Conservation (phyloP, 2,113 vertebrate genomes). For the Montifringilla adamsi region DNA sequence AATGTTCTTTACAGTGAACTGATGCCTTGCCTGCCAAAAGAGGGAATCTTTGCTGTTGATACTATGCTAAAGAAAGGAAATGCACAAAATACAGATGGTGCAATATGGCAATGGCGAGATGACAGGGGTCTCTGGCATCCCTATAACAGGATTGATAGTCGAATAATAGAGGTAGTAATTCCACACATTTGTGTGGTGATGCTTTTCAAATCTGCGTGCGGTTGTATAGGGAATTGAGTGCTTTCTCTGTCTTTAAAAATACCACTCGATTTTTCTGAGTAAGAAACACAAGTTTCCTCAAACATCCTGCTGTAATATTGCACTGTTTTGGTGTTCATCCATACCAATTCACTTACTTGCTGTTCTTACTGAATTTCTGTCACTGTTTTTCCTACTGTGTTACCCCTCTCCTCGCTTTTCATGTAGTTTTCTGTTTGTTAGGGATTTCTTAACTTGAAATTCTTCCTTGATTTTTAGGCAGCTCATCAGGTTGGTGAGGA, state of each 20-base stretch:
- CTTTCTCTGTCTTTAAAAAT: not conserved
- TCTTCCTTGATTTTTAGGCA: slow-evolving; percentile 82
- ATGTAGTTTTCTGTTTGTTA: not conserved
- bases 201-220: not conserved
- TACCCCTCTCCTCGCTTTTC: not conserved
- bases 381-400: not conserved
- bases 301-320: not conserved
- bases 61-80: slow-evolving; percentile 98
- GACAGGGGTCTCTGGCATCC: slow-evolving; percentile 98
- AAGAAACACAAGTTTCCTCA: not conserved
- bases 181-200: not conserved
- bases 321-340: not conserved
- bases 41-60: slow-evolving; percentile 98
- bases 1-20: slow-evolving; percentile 84
- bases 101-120: slow-evolving; percentile 98
- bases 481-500: slow-evolving; percentile 99
- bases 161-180: slow-evolving; percentile 95
- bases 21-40: slow-evolving; percentile 98
- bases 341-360: not conserved
- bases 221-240: not conserved
- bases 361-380: not conserved
- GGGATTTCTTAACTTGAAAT: not conserved
- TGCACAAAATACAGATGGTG: slow-evolving; percentile 93
- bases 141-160: slow-evolving; percentile 97
- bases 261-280: not conserved